Evolutionary conservation across 2,797 vertebrate species (phyloP).

Genomic region (Valencia hispanica): DNA sequence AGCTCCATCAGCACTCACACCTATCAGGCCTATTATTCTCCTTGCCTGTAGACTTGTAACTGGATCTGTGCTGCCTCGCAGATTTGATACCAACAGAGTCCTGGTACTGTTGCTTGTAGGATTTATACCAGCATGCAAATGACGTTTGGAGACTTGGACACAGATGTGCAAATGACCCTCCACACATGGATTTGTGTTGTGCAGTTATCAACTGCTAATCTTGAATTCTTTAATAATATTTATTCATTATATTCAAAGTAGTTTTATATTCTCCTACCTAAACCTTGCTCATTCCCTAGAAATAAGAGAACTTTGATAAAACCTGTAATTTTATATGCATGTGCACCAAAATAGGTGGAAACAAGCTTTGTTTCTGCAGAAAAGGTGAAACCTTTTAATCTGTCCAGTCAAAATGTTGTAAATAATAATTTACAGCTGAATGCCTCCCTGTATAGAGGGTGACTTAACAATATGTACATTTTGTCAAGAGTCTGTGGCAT

Average conservation of each 20-base stretch:
- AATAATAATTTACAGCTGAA: slow-evolving; percentile 44
- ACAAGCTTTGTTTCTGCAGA: slow-evolving; percentile 3
- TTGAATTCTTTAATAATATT: not conserved
- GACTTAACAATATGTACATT: slow-evolving; percentile 41
- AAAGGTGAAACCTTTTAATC: not conserved
- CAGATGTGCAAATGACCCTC: not conserved
- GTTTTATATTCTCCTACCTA: slow-evolving; percentile 2
- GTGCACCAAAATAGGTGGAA: not conserved
- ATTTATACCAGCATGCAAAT: slow-evolving; percentile 28
- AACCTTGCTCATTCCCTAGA: slow-evolving; percentile 1
- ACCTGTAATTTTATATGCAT: not conserved
- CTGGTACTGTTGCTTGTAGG: not conserved
- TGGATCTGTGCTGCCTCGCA: slow-evolving; percentile 28
- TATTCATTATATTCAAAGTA: slow-evolving; percentile 16
- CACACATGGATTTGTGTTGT: not conserved
- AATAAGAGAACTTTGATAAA: not conserved
- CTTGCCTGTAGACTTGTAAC: slow-evolving; percentile 47
- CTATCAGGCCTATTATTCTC: slow-evolving; percentile 42
- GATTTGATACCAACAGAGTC: slow-evolving; percentile 18
- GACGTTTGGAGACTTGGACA: slow-evolving; percentile 12
- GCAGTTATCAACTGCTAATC: not conserved
- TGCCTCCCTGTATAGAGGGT: slow-evolving; percentile 23
- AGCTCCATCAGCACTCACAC: slow-evolving; percentile 24
- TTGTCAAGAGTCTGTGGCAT: too few relatives aligned
- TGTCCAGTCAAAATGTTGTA: slow-evolving; percentile 11